Conservation (phyloP, 2,113 vertebrate species). For the Mungos mungo region DNA sequence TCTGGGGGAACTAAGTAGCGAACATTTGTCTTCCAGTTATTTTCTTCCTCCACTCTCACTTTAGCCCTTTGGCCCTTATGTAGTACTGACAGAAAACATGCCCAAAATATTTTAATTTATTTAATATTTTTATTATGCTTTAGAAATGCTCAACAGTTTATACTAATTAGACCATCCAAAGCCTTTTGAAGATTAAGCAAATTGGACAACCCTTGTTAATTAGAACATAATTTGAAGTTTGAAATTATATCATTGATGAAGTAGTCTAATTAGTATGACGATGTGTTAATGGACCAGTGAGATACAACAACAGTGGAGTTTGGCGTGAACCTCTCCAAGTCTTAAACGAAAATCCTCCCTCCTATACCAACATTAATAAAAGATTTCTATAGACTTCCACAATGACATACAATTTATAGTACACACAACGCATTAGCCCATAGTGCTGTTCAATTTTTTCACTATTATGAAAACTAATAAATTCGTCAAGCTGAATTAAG, state of each 20-base stretch:
- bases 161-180: slow-evolving; percentile 89
- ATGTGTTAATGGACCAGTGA: slow-evolving; percentile 92
- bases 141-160: slow-evolving; percentile 85
- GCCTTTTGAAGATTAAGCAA: slow-evolving; percentile 91
- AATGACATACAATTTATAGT: slow-evolving; percentile 90
- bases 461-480: slow-evolving; percentile 91
- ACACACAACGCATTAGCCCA: slow-evolving; percentile 87
- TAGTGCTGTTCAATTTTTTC: slow-evolving; percentile 86
- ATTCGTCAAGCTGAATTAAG: slow-evolving; percentile 92
- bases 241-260: slow-evolving; percentile 93
- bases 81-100: slow-evolving; percentile 40
- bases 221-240: slow-evolving; percentile 94
- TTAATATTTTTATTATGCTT: slow-evolving; percentile 78
- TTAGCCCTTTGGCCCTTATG: not conserved
- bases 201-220: slow-evolving; percentile 95
- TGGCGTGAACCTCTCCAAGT: slow-evolving; percentile 87
- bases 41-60: not conserved
- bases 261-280: slow-evolving; percentile 92
- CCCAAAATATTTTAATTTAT: slow-evolving; percentile 61
- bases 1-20: not conserved
- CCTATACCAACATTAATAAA: slow-evolving; percentile 90
- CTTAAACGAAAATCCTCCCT: slow-evolving; percentile 85
- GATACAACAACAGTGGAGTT: slow-evolving; percentile 85
- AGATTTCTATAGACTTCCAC: slow-evolving; percentile 89
- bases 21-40: not conserved